Base-by-base conservation (phyloP, 1,140 invertebrate species). In the Lamellibrachia luymesi region DNA sequence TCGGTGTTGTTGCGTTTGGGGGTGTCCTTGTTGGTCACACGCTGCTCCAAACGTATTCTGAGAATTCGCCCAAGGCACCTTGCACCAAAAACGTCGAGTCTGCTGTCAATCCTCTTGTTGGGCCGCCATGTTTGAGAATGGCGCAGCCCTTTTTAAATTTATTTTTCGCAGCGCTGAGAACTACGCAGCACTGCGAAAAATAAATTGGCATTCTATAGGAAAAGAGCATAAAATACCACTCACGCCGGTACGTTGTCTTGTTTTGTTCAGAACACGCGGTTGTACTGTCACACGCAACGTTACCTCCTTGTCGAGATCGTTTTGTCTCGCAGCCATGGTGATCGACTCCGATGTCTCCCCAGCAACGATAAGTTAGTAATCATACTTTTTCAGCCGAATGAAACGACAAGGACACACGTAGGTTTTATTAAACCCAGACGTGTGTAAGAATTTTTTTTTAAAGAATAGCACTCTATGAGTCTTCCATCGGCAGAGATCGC, bases 381-480 rank as follows among this genome's bases (percentile, higher is more conserved):
- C 64, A 80, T 80, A 80, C 64, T 80, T 80, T 80, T 80, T 80
- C 64, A 80, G 64, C 25, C 64, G 64, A 80, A 80, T 80, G 64
- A 80, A 22, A 17, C 25, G 64, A 80, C 64, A 80, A 80, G 64
- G 64, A 80, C 64, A 80, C 7, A 8, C 17, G 64, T 22, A 22
- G 64, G 64, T 8, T 17, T 80, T 22, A 22, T 22, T 38, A 38
- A 38, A 10, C 64, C 64, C 64, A 56, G 13, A 17, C 17, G 17
- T 22, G 17, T 80, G 17, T 22, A 80, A 80, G 13, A 80, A 22
- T 7, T 6, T 56, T 80, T 80, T 80, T 80, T 80, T 8, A 22
- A 17, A 80, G 17, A 80, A 4, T 17, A 22, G 64, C 25, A 80
- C 8, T 22, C 64, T 2, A 10, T 80, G 52, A 8, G 52, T 1